Percentiles rank a stretch among this genome's conserved stretches.
phyloP scores from a whole-genome alignment of 1,140 invertebrate genomes.

The Chironomus tepperi region DNA sequence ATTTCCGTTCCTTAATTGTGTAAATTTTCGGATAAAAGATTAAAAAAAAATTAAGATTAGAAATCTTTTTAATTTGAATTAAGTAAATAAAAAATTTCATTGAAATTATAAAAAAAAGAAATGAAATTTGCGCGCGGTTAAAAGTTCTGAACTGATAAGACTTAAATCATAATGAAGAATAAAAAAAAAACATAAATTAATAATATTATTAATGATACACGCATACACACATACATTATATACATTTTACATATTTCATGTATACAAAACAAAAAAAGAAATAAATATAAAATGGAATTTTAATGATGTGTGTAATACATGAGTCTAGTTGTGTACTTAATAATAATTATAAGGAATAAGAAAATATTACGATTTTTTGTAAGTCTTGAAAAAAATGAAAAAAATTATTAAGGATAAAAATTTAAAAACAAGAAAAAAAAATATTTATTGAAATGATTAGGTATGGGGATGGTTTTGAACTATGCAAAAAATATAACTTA shows the following conservation, averaged over 20 bases:
- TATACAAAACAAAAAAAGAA: too few species aligned
- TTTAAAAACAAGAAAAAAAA: neutral
- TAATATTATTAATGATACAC: neutral
- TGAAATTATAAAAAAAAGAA: neutral
- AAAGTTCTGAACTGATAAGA: slow-evolving; percentile 24
- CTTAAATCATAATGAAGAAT: slow-evolving; percentile 5
- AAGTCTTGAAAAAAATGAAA: neutral
- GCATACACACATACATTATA: too few species aligned
- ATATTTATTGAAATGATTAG: neutral
- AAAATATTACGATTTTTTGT: neutral
- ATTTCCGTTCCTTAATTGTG: slow-evolving; percentile 16
- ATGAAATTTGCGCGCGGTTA: slow-evolving; percentile 6
- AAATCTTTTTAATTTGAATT: neutral
- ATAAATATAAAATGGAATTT: neutral
- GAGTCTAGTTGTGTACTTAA: neutral
- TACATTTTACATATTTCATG: too few species aligned
- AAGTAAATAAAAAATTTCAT: neutral
- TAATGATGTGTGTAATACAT: neutral
- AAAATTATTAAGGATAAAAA: neutral
- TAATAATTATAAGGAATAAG: neutral
- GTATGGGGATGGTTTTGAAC: too few species aligned
- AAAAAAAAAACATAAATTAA: neutral
- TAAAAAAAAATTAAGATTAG: neutral
- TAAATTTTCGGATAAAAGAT: neutral
- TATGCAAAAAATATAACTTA: too few species aligned